These are phyloP conservation scores for Acanthopleura granulata DNA, from an alignment of 2,888 invertebrate genomes.

Conservation along the genomic window DNA sequence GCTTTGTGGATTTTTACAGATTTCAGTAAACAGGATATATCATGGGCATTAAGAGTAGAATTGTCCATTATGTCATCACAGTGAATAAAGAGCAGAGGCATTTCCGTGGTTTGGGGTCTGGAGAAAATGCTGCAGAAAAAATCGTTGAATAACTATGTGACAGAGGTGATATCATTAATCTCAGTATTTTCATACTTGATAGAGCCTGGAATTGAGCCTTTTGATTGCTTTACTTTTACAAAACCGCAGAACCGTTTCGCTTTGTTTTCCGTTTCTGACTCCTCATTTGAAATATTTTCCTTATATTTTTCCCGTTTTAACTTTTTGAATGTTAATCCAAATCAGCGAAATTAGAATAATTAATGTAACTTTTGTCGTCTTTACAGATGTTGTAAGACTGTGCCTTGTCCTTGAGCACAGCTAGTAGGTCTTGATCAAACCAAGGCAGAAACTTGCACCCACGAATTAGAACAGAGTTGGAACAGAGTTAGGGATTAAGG, in stretches of 20 bases:
- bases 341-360: background rate
- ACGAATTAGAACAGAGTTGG: too few species aligned
- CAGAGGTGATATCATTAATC: too few species aligned
- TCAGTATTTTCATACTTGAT: too few species aligned
- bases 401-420: too few species aligned
- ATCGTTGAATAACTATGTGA: too few species aligned
- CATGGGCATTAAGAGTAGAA: background rate
- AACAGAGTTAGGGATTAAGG: too few species aligned
- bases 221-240: background rate
- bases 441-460: too few species aligned
- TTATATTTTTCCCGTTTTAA: background rate
- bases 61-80: background rate
- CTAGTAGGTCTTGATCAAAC: too few species aligned
- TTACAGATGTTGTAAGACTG: too few species aligned
- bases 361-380: background rate
- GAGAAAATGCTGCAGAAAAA: too few species aligned
- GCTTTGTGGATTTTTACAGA: background rate
- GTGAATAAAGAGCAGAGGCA: too few species aligned
- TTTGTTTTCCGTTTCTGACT: background rate
- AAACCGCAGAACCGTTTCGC: background rate
- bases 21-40: background rate
- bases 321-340: background rate
- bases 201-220: background rate
- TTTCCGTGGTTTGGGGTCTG: too few species aligned
- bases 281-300: background rate